Percentiles rank a stretch among this genome's conserved stretches.
These are phyloP conservation scores for Peromyscus eremicus DNA, from an alignment of 2,797 vertebrate genomes.

Conservation along the genomic window DNA sequence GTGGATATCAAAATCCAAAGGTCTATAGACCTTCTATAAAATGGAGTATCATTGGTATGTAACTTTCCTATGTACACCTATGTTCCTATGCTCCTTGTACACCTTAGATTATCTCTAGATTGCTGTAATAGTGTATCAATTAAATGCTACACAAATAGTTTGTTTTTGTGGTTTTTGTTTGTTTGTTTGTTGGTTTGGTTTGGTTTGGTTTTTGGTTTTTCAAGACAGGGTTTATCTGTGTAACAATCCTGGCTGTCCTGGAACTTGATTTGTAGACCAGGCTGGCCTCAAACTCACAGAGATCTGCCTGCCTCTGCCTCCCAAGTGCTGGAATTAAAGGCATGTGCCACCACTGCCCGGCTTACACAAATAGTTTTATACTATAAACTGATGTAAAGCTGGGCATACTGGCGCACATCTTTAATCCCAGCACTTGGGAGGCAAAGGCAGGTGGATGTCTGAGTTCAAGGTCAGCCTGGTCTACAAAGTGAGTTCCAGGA, in stretches of 20 bases:
- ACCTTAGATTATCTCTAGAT: neutral
- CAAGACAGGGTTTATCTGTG: no score
- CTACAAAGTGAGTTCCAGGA: neutral
- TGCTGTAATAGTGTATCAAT: neutral
- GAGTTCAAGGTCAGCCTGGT: neutral
- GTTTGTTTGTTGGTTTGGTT: no score
- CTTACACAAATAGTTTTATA: neutral
- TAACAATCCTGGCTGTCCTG: no score
- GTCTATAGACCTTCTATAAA: neutral
- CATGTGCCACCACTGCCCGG: no score
- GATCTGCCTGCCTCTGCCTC: no score
- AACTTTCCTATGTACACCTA: neutral
- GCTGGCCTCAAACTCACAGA: no score
- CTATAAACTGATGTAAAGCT: neutral
- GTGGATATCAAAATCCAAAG: neutral
- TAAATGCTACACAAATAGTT: neutral
- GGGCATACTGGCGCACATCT: neutral
- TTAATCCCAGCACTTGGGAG: neutral
- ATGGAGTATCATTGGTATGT: neutral
- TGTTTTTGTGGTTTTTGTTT: neutral
- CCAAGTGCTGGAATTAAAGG: no score
- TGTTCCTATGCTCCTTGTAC: neutral
- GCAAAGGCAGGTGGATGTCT: neutral
- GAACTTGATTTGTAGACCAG: no score
- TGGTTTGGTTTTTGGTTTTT: no score